Percentiles rank a stretch among this genome's conserved stretches.
Evolutionary conservation across 2,888 invertebrate species (phyloP).

Genomic region (Caradrina kadenii): DNA sequence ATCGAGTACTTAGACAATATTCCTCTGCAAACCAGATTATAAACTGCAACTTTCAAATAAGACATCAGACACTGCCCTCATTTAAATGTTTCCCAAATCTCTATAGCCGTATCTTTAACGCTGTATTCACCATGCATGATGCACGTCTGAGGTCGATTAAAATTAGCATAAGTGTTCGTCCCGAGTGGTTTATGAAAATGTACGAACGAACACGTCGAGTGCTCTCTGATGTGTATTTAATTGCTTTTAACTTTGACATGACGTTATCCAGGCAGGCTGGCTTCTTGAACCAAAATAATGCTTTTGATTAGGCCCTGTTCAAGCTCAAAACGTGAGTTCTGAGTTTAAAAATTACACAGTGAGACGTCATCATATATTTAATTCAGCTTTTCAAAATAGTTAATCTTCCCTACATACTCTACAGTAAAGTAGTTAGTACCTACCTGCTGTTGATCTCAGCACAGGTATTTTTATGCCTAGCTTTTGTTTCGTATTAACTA

Average conservation of each 20-base stretch:
- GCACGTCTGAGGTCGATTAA: slow-evolving; percentile 40
- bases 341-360: neutral
- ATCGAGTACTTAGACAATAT: neutral
- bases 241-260: slow-evolving; percentile 63
- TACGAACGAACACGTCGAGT: slow-evolving; percentile 44
- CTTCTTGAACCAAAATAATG: slow-evolving; percentile 45
- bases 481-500: no score
- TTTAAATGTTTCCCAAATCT: slow-evolving; percentile 19
- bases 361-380: no score
- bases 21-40: neutral
- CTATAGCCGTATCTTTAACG: slow-evolving; percentile 18
- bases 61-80: neutral
- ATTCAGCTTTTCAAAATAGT: no score
- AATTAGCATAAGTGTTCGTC: slow-evolving; percentile 55
- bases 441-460: no score
- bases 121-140: slow-evolving; percentile 19
- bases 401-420: no score
- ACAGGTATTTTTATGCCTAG: no score
- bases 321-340: slow-evolving; percentile 1
- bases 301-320: slow-evolving; percentile 25
- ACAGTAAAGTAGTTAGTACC: no score
- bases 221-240: slow-evolving; percentile 55
- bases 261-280: slow-evolving; percentile 45
- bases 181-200: slow-evolving; percentile 47
- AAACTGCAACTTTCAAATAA: neutral